Conservation (phyloP, 2,797 vertebrate genomes). For the Morelia viridis region DNA sequence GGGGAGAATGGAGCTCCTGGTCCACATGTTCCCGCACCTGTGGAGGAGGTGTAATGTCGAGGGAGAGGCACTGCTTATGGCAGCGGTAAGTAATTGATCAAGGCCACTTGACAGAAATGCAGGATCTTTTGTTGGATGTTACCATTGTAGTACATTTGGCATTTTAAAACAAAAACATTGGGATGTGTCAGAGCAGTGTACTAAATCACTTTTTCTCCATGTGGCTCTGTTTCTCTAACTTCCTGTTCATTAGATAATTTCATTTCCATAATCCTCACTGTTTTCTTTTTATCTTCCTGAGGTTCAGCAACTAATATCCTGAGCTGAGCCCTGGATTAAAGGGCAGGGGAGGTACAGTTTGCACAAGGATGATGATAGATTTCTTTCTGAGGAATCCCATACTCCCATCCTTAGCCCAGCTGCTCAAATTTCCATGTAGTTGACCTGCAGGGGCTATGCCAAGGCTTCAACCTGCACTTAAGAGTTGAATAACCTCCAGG, state of each 20-base stretch:
- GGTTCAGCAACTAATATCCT: constrained; percentile 2
- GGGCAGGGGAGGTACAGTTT: background rate
- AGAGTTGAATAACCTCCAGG: constrained; percentile 16
- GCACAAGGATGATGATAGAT: background rate
- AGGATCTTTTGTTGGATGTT: background rate
- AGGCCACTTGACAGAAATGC: background rate
- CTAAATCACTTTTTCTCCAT: background rate
- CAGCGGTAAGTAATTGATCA: constrained; percentile 77
- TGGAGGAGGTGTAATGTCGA: constrained; percentile 85
- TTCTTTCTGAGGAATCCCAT: constrained; percentile 26
- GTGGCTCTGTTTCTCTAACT: background rate
- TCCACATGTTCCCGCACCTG: constrained; percentile 89
- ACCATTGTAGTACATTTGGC: background rate
- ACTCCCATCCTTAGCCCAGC: background rate
- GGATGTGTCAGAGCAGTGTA: background rate
- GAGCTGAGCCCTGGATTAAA: background rate
- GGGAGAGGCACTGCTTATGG: constrained; percentile 86
- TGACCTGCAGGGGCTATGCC: background rate
- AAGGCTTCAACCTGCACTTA: background rate
- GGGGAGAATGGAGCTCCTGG: constrained; percentile 94
- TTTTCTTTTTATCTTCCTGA: constrained; percentile 29
- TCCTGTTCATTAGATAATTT: background rate
- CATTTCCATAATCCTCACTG: constrained; percentile 18
- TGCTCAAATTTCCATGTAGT: background rate
- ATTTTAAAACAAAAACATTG: background rate